Evolutionary conservation across 2,113 vertebrate genomes (phyloP).

Genomic region (Balaenoptera acutorostrata): DNA sequence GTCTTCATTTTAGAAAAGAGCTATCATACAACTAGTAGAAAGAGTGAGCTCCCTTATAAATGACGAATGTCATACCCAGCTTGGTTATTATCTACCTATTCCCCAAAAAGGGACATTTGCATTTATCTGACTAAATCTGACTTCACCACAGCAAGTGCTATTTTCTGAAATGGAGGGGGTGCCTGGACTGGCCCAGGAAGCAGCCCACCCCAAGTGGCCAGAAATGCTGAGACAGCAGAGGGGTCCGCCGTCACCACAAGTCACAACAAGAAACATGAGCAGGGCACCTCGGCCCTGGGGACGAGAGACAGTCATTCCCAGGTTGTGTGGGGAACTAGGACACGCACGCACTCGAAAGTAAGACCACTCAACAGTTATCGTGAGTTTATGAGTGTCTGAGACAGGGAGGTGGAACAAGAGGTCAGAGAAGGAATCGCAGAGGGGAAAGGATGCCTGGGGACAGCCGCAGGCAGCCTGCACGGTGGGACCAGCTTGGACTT

Average conservation of each 20-base stretch:
- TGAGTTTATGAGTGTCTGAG: not conserved
- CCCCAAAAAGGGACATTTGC: not conserved
- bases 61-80: not conserved
- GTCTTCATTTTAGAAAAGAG: not conserved
- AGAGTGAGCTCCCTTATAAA: not conserved
- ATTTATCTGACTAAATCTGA: not conserved
- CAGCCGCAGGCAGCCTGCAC: fast-evolving
- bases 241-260: not conserved
- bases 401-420: not conserved
- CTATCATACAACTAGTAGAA: not conserved
- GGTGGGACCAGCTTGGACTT: not conserved
- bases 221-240: not conserved
- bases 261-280: not conserved
- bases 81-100: not conserved
- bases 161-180: not conserved
- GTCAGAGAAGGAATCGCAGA: not conserved
- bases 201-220: not conserved
- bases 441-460: not conserved
- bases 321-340: not conserved
- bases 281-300: not conserved
- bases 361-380: not conserved
- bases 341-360: not conserved
- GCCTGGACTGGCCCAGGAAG: not conserved
- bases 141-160: not conserved
- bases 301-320: not conserved